Conservation (phyloP, 2,888 invertebrate genomes). For the Brachycybe producta region DNA sequence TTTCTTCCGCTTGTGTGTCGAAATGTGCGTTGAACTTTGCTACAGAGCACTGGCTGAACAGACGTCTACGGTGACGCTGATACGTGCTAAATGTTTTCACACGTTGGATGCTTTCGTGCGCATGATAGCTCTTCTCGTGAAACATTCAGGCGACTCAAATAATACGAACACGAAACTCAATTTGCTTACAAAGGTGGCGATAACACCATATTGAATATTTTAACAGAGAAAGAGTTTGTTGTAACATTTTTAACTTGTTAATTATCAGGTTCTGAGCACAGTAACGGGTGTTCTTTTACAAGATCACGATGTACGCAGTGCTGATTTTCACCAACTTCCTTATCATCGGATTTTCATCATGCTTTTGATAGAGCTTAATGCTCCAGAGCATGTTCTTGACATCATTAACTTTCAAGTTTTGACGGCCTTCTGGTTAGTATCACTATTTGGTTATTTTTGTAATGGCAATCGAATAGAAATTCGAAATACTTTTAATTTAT, state of each 20-base stretch:
- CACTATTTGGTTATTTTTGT: background rate
- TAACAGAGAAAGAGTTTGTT: background rate
- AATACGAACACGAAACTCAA: constrained; percentile 95
- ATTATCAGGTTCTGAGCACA: constrained; percentile 55
- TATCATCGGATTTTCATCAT: constrained; percentile 94
- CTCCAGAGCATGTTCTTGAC: constrained; percentile 83
- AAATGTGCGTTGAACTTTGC: constrained; percentile 89
- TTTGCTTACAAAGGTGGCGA: constrained; percentile 71
- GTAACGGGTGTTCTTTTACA: constrained; percentile 88
- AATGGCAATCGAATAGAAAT: constrained; percentile 3
- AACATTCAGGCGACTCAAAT: constrained; percentile 66
- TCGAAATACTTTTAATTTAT: constrained; percentile 13
- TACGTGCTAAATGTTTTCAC: constrained; percentile 83
- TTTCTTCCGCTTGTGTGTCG: constrained; percentile 91
- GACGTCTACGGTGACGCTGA: constrained; percentile 37
- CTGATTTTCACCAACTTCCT: constrained; percentile 91
- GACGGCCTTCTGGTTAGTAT: constrained; percentile 70
- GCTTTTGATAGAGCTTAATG: constrained; percentile 89
- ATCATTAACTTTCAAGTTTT: constrained; percentile 87
- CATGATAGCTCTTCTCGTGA: constrained; percentile 84
- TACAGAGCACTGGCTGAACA: constrained; percentile 70
- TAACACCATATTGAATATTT: background rate
- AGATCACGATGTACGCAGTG: constrained; percentile 83
- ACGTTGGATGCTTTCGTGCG: constrained; percentile 91
- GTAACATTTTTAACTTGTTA: background rate